phyloP scores from a whole-genome alignment of 92 coral and sea anemone genomes.

The Zoanthus solanderi region DNA sequence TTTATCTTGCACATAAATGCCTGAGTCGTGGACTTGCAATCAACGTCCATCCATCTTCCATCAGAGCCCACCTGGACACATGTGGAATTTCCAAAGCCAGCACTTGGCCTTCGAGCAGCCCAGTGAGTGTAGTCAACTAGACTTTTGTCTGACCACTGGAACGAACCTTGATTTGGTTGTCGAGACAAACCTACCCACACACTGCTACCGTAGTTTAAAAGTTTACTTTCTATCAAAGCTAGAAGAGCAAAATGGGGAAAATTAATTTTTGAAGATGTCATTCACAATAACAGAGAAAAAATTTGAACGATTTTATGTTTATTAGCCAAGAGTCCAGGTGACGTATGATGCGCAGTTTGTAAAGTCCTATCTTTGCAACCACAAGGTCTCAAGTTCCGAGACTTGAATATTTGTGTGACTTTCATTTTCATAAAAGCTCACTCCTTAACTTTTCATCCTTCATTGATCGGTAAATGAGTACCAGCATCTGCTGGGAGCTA shows the following conservation, averaged over 20 bases:
- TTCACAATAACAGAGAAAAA: not conserved
- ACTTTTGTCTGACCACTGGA: constrained; percentile 86
- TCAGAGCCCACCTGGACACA: constrained; percentile 73
- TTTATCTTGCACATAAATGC: constrained; percentile 85
- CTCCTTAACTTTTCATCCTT: no score
- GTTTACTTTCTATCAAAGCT: constrained; percentile 75
- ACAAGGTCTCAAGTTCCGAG: no score
- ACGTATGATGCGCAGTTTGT: no score
- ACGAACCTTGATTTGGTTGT: constrained; percentile 55
- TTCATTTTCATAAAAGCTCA: no score
- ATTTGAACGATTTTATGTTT: not conserved
- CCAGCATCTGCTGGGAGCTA: no score
- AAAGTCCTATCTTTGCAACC: no score
- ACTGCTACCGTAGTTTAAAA: constrained; percentile 72
- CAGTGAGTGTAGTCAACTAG: constrained; percentile 74
- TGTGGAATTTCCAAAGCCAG: constrained; percentile 48
- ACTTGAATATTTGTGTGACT: no score
- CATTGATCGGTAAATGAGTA: no score
- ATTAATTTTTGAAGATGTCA: not conserved
- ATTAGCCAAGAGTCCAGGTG: no score
- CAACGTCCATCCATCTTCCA: constrained; percentile 85
- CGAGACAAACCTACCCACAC: constrained; percentile 89
- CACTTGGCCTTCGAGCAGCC: constrained; percentile 81
- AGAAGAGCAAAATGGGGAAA: constrained; percentile 11
- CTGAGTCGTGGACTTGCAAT: constrained; percentile 65